Conservation (phyloP, 23 tunicate species). For the Oikopleura dioica region DNA sequence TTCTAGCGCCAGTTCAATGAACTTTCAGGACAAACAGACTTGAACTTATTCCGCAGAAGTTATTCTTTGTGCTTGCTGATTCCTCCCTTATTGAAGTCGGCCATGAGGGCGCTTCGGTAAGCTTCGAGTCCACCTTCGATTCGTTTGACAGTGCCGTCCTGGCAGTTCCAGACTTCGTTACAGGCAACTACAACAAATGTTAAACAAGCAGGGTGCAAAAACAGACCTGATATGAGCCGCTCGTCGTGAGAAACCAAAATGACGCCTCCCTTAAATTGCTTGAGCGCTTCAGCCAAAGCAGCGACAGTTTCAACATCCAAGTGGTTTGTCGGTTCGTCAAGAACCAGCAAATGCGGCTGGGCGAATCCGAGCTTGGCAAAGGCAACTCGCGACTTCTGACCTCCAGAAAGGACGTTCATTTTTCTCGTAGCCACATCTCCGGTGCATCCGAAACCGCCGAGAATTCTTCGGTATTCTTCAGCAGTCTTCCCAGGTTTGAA, state of each 20-base stretch:
- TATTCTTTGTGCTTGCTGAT: constrained; percentile 15
- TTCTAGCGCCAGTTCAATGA: too few relatives aligned
- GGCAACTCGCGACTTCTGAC: constrained; percentile 83
- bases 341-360: constrained; percentile 78
- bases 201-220: too few relatives aligned
- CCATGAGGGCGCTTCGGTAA: constrained; percentile 35
- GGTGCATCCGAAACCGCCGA: constrained; percentile 71
- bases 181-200: constrained; percentile 39
- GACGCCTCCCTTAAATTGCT: constrained; percentile 69
- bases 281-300: constrained; percentile 62
- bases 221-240: too few relatives aligned
- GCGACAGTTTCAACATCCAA: constrained; percentile 95
- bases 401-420: constrained; percentile 60
- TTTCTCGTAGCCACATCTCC: constrained; percentile 73
- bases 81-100: constrained; percentile 57
- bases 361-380: constrained; percentile 65
- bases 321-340: constrained; percentile 99
- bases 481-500: constrained; percentile 44
- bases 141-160: constrained; percentile 27
- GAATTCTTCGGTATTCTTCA: constrained; percentile 65
- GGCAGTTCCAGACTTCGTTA: constrained; percentile 49
- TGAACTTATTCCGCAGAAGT: too few relatives aligned
- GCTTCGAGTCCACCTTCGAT: constrained; percentile 76
- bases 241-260: constrained; percentile 85
- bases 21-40: too few relatives aligned